A percentile compares a stretch with the other conserved stretches of the same genome.
These are phyloP conservation scores for Ophiothrix spiculata DNA, from an alignment of 35 echinoderm and acorn worm genomes.

Conservation along the genomic window DNA sequence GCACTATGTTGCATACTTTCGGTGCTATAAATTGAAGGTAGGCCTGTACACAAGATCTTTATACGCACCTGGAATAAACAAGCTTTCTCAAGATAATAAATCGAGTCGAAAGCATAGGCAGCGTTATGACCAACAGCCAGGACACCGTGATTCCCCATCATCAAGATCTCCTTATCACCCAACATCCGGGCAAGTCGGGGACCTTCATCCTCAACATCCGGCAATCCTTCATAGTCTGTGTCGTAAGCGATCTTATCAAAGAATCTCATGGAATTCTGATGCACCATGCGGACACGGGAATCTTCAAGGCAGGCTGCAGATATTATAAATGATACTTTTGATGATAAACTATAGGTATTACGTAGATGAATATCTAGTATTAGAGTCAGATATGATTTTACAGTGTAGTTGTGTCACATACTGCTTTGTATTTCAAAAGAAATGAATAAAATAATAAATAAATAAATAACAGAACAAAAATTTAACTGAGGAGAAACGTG, in stretches of 20 bases:
- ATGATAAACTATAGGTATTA: too few relatives aligned
- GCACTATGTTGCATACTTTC: not conserved
- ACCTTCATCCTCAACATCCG: constrained; percentile 55
- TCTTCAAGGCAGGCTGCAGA: constrained; percentile 84
- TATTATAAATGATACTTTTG: too few relatives aligned
- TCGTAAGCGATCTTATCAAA: constrained; percentile 80
- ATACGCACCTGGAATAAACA: constrained; percentile 66
- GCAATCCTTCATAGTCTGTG: constrained; percentile 53
- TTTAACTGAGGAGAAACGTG: too few relatives aligned
- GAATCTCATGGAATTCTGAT: constrained; percentile 66
- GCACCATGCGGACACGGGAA: constrained; percentile 49
- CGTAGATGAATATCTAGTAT: too few relatives aligned
- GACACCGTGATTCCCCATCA: constrained; percentile 89
- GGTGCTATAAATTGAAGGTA: not conserved
- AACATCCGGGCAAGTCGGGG: constrained; percentile 56
- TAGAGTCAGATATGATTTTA: too few relatives aligned
- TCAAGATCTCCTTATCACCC: constrained; percentile 55
- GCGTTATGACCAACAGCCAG: constrained; percentile 43
- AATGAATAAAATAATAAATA: too few relatives aligned
- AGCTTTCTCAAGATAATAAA: constrained; percentile 84
- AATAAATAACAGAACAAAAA: too few relatives aligned
- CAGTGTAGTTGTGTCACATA: too few relatives aligned
- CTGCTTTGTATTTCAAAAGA: too few relatives aligned
- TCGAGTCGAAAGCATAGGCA: constrained; percentile 65
- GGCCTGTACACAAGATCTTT: not conserved